Base-by-base conservation (phyloP, 37 sponge, comb jelly and placozoan genomes). In the Hormiphora californensis region DNA sequence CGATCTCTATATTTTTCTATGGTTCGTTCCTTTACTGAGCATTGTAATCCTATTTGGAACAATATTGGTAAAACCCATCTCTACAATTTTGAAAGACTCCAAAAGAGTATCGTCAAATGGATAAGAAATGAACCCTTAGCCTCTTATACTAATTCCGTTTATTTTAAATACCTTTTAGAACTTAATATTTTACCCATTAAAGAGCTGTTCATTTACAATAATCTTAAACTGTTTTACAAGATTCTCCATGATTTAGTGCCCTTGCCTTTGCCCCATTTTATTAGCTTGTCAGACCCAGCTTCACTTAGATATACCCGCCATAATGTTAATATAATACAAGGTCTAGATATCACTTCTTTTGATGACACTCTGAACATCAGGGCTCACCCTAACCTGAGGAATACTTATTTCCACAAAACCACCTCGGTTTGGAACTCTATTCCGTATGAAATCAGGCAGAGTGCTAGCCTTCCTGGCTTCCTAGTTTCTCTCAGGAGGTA, bases 11-110 rank as follows among this genome's bases (percentile, higher is more conserved):
- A 86, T 35, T 3, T n/a, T 11, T 57, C 87, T 12, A 3, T 86
- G 0, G 40, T 86, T 30, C 35, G 87, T 15, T 62, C 62, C 25
- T 62, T 61, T 35, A 23, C 59, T 9, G 87, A 86, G 62, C 59
- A 86, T 33, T 59, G 62, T 0, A 4, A 39, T 0, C 40, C 37
- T 12, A 62, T 57, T 17, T 86, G 87, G 87, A 21, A 25, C 4
- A 59, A 59, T 0, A 25, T 40, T 31, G 2, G 35, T 8, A 25
- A 55, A 21, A 86, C 22, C 35, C 62, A 86, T 30, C 55, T 86
- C 1, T 8, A 23, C 0, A 55, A 31, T 23, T 62, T 86, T 11
- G 87, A 86, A 37, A 27, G 62, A 0, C 40, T 32, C 7, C 61
- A 86, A 54, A 55, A 55, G 37, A 61, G 55, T 86, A 62, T 62